Percentiles rank a stretch among this genome's conserved stretches.
These are phyloP conservation scores for Sphaerophoria taeniata DNA, from an alignment of 2,888 invertebrate species.

Conservation along the genomic window DNA sequence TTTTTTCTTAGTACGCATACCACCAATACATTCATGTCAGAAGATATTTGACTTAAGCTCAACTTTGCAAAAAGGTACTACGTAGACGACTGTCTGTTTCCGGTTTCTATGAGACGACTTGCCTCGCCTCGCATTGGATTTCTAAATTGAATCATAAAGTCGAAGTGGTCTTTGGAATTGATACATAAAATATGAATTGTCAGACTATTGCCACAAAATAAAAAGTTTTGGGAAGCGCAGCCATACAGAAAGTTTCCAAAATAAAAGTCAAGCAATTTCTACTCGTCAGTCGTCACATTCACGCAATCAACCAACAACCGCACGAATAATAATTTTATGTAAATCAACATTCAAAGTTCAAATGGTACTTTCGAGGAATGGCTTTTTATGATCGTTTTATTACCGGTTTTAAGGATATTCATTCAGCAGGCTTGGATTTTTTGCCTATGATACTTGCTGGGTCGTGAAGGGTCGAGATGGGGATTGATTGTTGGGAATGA, in stretches of 20 bases:
- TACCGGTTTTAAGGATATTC: constrained; percentile 53
- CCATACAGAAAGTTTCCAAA: neutral
- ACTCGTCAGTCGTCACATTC: constrained; percentile 17
- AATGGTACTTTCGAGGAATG: constrained; percentile 44
- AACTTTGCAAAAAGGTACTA: no score
- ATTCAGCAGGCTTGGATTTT: neutral
- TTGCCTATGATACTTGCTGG: neutral
- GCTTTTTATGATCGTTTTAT: constrained; percentile 62
- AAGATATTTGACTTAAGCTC: no score
- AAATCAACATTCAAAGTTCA: constrained; percentile 53
- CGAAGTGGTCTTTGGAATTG: constrained; percentile 42
- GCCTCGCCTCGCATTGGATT: constrained; percentile 28
- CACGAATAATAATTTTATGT: constrained; percentile 44
- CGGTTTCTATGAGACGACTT: neutral
- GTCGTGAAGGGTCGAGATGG: no score
- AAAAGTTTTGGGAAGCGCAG: constrained; percentile 11
- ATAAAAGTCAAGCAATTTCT: neutral
- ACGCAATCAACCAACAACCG: constrained; percentile 6
- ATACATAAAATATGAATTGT: constrained; percentile 64
- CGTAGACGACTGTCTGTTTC: neutral
- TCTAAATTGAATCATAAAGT: constrained; percentile 41
- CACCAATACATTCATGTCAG: no score
- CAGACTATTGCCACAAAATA: constrained; percentile 50
- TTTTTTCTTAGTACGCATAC: no score
- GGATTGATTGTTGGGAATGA: constrained; percentile 14